Conservation (phyloP, 2,888 invertebrate genomes). For the Caenorhabditis sp. region DNA sequence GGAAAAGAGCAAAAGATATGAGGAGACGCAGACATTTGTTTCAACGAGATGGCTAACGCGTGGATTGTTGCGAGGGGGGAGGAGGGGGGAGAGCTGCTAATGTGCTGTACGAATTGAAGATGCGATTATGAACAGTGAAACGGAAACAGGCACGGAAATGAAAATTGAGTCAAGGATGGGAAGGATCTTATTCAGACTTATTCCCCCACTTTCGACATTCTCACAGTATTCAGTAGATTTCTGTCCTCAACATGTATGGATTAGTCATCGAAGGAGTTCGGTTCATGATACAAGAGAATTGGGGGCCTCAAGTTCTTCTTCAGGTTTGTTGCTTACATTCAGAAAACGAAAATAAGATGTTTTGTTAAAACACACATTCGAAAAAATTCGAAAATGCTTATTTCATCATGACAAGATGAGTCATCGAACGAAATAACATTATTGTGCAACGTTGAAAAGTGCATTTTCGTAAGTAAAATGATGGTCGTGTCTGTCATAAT, state of each 20-base stretch:
- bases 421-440: no score
- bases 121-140: slow-evolving; percentile 48
- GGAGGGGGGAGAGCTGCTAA: slow-evolving; percentile 5
- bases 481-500: no score
- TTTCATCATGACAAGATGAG: no score
- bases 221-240: slow-evolving; percentile 10
- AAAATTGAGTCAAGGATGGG: background rate
- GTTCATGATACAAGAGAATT: slow-evolving; percentile 75
- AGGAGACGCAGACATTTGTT: slow-evolving; percentile 58
- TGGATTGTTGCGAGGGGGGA: background rate
- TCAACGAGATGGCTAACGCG: background rate
- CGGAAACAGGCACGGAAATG: slow-evolving; percentile 56
- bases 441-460: no score
- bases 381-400: background rate
- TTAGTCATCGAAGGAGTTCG: slow-evolving; percentile 77
- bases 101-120: slow-evolving; percentile 45
- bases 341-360: no score
- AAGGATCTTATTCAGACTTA: slow-evolving; percentile 22
- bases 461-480: no score
- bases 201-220: slow-evolving; percentile 5
- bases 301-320: slow-evolving; percentile 69
- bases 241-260: slow-evolving; percentile 73
- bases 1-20: slow-evolving; percentile 21
- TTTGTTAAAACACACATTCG: no score
- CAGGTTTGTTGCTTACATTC: slow-evolving; percentile 60